Conservation (phyloP, 1,140 invertebrate genomes). For the Rhopalosiphum padi region DNA sequence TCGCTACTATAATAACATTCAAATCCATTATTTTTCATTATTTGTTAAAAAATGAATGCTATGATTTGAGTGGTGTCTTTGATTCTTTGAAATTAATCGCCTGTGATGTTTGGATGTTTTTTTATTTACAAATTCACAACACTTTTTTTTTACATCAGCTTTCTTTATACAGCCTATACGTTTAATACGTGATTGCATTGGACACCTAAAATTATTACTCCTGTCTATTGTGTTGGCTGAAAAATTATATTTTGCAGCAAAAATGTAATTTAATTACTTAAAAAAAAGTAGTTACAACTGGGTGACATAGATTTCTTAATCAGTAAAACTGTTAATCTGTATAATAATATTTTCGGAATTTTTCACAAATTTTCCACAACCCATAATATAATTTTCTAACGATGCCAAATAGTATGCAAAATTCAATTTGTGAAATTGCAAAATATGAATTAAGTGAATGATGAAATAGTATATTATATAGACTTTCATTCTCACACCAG, state of each 20-base stretch:
- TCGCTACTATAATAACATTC: too few species aligned
- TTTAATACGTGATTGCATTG: not conserved
- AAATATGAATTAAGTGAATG: too few species aligned
- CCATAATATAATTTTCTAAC: too few species aligned
- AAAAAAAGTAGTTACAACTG: not conserved
- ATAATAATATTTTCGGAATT: too few species aligned
- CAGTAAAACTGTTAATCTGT: too few species aligned
- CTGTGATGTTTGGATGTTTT: not conserved
- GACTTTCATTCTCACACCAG: too few species aligned
- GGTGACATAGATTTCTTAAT: not conserved
- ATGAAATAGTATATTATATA: too few species aligned
- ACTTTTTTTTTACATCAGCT: not conserved
- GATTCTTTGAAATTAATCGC: not conserved
- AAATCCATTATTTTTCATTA: too few species aligned
- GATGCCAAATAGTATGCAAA: too few species aligned
- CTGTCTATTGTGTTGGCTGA: not conserved
- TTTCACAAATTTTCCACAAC: too few species aligned
- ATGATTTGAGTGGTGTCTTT: too few species aligned
- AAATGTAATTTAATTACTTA: not conserved
- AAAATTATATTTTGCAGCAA: not conserved
- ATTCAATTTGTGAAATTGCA: too few species aligned
- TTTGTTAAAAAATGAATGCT: not conserved
- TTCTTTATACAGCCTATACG: not conserved
- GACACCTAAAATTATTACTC: not conserved
- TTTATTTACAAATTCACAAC: not conserved